phyloP scores from a whole-genome alignment of 2,797 vertebrate genomes.

The Pantherophis vulpinus region DNA sequence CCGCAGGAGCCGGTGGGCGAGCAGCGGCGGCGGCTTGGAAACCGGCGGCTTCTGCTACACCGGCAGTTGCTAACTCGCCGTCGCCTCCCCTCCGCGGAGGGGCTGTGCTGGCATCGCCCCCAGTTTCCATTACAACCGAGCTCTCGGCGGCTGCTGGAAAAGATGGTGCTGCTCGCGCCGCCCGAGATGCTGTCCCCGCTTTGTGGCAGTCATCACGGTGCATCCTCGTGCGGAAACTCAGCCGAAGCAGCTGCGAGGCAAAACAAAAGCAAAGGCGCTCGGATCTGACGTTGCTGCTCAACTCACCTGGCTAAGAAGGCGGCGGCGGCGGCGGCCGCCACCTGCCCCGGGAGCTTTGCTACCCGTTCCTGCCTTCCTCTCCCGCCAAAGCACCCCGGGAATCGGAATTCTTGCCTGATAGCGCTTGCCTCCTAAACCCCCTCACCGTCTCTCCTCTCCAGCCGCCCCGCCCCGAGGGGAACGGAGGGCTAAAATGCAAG shows the following conservation, averaged over 20 bases:
- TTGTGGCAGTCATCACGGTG: conserved; percentile 71
- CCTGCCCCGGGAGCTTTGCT: background rate
- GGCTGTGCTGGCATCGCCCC: conserved; percentile 64
- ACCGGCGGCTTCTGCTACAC: conserved; percentile 13
- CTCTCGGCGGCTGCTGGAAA: conserved; percentile 56
- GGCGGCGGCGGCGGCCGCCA: background rate
- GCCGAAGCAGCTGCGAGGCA: conserved; percentile 73
- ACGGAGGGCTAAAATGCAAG: background rate
- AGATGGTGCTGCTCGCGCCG: conserved; percentile 50
- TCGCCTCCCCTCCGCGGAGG: conserved; percentile 51
- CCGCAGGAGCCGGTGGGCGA: background rate
- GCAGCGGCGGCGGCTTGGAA: conserved; percentile 31
- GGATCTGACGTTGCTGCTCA: background rate
- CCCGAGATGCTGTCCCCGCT: conserved; percentile 58
- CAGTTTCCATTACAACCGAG: conserved; percentile 74
- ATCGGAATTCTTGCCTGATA: background rate
- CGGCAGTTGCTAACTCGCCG: conserved; percentile 19
- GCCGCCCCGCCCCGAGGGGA: background rate
- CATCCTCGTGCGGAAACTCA: conserved; percentile 66
- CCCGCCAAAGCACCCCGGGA: background rate
- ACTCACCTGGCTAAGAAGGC: conserved; percentile 20
- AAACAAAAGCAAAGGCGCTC: conserved; percentile 14
- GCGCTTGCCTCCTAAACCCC: background rate
- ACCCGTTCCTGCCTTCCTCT: background rate
- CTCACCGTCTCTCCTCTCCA: background rate